Percentiles rank a stretch among this genome's conserved stretches.
Evolutionary conservation across 2,797 vertebrate genomes (phyloP).

Genomic region (Chrysocyon brachyurus): DNA sequence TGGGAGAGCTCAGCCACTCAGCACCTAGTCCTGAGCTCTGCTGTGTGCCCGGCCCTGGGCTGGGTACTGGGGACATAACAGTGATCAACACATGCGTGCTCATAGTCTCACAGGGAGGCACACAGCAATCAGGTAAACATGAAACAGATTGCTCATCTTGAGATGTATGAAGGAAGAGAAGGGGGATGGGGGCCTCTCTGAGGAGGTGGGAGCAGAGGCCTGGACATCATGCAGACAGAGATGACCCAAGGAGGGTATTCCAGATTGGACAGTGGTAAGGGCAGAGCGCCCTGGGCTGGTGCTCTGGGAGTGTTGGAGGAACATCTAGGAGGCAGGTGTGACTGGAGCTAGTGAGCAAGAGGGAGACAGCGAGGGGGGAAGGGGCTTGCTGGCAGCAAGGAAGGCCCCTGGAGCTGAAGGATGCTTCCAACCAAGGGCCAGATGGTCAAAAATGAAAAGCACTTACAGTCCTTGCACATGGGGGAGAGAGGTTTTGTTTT

Average conservation of each 20-base stretch:
- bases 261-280: background rate
- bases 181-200: background rate
- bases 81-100: background rate
- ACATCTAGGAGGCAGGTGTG: background rate
- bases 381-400: background rate
- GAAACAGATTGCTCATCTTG: too few species aligned
- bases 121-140: background rate
- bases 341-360: fast-evolving
- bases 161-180: background rate
- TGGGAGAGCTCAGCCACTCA: background rate
- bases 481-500: background rate
- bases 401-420: background rate
- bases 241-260: background rate
- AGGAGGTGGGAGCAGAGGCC: background rate
- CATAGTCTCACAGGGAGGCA: background rate
- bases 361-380: too few species aligned
- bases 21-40: background rate
- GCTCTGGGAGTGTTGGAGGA: background rate
- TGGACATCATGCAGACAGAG: background rate
- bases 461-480: background rate
- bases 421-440: background rate
- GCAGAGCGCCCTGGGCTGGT: background rate
- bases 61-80: background rate
- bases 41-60: background rate
- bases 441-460: background rate